A percentile compares a stretch with the other conserved stretches of the same genome.
phyloP scores from a whole-genome alignment of 2,888 invertebrate genomes.

The Hirtodrosophila cameraria region DNA sequence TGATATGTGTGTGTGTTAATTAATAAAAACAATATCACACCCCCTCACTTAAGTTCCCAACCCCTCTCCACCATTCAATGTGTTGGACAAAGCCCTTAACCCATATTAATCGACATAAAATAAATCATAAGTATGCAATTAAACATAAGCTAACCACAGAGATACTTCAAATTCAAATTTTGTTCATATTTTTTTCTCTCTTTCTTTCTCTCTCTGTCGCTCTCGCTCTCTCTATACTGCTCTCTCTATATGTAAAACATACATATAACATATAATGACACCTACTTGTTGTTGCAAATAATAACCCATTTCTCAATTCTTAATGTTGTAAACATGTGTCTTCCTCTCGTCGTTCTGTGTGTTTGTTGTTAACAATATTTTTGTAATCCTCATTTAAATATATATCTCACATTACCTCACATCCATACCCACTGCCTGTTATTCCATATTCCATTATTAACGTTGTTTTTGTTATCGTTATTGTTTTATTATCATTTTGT shows the following conservation, averaged over 20 bases:
- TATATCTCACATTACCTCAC: background rate
- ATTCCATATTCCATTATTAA: background rate
- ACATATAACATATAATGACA: conserved; percentile 14
- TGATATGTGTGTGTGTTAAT: conserved; percentile 10
- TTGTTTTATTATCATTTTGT: conserved; percentile 1
- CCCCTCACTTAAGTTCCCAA: background rate
- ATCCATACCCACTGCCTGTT: conserved; percentile 10
- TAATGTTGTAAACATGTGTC: conserved; percentile 48
- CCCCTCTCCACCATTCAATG: background rate
- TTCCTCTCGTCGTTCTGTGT: conserved; percentile 32
- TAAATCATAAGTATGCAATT: conserved; percentile 27
- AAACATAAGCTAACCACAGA: conserved; percentile 44
- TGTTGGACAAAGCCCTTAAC: background rate
- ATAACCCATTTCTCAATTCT: conserved; percentile 25
- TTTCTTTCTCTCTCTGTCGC: conserved; percentile 26
- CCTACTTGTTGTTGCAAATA: conserved; percentile 22
- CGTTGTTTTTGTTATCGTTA: conserved; percentile 14
- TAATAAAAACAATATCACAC: no score
- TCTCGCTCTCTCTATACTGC: conserved; percentile 24
- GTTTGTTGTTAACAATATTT: conserved; percentile 24
- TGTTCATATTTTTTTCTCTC: conserved; percentile 50
- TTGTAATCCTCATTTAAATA: background rate
- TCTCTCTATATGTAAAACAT: conserved; percentile 11
- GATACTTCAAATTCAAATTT: conserved; percentile 47
- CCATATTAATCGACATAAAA: background rate